Base-by-base conservation (phyloP, 2,888 invertebrate genomes). In the Linyphia triangularis region DNA sequence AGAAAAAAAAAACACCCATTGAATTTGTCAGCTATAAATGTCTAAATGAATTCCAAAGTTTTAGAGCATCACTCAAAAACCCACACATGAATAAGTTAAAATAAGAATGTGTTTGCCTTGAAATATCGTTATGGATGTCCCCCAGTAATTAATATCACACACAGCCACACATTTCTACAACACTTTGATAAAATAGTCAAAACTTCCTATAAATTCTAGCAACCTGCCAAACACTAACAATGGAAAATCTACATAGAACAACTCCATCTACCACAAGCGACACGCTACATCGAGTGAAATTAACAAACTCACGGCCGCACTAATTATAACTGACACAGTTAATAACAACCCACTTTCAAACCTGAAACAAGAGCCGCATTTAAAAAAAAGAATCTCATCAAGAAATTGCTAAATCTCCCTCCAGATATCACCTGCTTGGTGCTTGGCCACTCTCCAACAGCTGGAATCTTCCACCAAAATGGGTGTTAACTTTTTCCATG, bases 401-500 rank as follows among this genome's bases (percentile, higher is more conserved):
- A 37, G 77, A 37, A 37, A 43, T 43, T 65, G 51, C 65, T 37
- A 37, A 81, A 81, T 40, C 51, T 69, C 30, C 59, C 13, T 24
- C 24, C 63, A 82, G 59, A 63, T 61, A 72, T 72, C 82, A 82
- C 82, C 82, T 82, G 72, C 82, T 59, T 57, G 37, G 82, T 72
- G 61, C 13, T 51, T 77, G 84, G 84, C 75, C 57, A 1, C 0
- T 24, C 2, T 75, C 84, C 84, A 85, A 85, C 84, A 77, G 75
- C 75, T 85, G 75, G 67, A 57, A 24, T 61, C 73, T 65, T 63
- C 83, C 51, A 43, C 81, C 37, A 30, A n/a, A 30, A 57, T 67
- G 75, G 84, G 84, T 77, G 75, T 77, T 69, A 77, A 85, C 75
- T 67, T 85, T 85, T 85, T 85, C 65, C 28, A 61, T 30, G 28